A percentile compares a stretch with the other conserved stretches of the same genome.
These are phyloP conservation scores for Drosophila rufa DNA, from an alignment of 1,140 invertebrate genomes.

Conservation along the genomic window DNA sequence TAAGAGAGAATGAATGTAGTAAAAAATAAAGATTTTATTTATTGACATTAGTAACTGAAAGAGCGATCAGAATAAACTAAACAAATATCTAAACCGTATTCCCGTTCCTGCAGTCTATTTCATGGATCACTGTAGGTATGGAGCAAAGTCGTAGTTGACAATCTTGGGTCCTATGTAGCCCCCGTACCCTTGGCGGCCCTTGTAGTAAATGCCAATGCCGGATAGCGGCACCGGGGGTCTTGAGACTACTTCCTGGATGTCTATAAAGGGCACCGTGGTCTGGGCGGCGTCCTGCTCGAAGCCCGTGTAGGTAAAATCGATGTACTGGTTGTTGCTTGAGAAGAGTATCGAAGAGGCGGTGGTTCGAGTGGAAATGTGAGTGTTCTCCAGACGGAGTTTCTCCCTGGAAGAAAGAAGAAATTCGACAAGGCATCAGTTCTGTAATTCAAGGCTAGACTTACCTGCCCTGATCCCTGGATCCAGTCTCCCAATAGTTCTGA, in stretches of 20 bases:
- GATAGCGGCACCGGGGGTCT: conserved; percentile 86
- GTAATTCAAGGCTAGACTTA: neutral
- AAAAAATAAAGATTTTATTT: too few relatives aligned
- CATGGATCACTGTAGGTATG: too few relatives aligned
- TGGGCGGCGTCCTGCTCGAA: conserved; percentile 92
- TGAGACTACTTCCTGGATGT: conserved; percentile 90
- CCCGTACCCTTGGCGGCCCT: conserved; percentile 89
- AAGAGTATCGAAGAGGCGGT: conserved; percentile 86
- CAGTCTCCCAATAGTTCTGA: conserved; percentile 89
- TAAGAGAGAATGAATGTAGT: too few relatives aligned
- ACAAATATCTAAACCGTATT: too few relatives aligned
- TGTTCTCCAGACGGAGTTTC: conserved; percentile 87
- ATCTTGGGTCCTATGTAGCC: conserved; percentile 86
- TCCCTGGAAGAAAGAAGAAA: conserved; percentile 79
- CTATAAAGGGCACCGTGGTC: conserved; percentile 93
- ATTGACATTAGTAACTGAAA: too few relatives aligned
- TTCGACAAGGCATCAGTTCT: neutral
- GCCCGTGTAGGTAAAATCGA: conserved; percentile 91
- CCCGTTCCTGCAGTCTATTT: too few relatives aligned
- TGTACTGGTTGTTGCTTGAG: conserved; percentile 90
- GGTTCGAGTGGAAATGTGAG: conserved; percentile 89
- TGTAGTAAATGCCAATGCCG: conserved; percentile 93
- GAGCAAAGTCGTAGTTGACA: too few relatives aligned
- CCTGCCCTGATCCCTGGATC: conserved; percentile 89
- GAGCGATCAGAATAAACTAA: too few relatives aligned